Evolutionary conservation across 2,797 vertebrate genomes (phyloP).

Genomic region (Sphaeramia orbicularis): DNA sequence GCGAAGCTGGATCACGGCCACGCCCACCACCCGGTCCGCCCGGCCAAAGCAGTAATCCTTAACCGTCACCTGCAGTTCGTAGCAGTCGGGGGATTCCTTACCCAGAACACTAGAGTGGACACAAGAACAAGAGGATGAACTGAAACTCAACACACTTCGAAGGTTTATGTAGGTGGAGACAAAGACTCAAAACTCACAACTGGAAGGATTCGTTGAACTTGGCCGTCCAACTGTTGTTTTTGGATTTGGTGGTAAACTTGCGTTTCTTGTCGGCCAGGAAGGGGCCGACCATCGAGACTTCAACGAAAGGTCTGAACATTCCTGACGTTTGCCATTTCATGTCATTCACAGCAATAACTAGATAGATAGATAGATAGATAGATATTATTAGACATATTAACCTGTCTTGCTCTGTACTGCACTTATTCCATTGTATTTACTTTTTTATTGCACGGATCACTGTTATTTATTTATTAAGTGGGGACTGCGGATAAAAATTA

Average conservation of each 20-base stretch:
- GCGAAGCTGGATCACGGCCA: slow-evolving; percentile 92
- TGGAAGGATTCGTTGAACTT: slow-evolving; percentile 98
- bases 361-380: neutral
- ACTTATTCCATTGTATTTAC: too few species aligned
- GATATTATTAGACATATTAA: too few species aligned
- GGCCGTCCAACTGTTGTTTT: slow-evolving; percentile 97
- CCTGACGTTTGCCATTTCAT: slow-evolving; percentile 98
- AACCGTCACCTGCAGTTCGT: slow-evolving; percentile 94
- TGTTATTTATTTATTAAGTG: too few species aligned
- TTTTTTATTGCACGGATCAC: too few species aligned
- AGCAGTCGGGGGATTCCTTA: slow-evolving; percentile 91
- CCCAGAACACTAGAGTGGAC: slow-evolving; percentile 87
- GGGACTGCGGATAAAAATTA: too few species aligned
- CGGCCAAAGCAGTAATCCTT: slow-evolving; percentile 99
- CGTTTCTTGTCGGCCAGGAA: slow-evolving; percentile 95
- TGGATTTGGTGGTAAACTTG: slow-evolving; percentile 97
- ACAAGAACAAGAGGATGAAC: neutral
- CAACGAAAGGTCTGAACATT: slow-evolving; percentile 97
- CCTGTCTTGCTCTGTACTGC: too few species aligned
- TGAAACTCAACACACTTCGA: neutral
- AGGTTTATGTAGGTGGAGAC: neutral
- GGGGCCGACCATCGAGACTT: slow-evolving; percentile 94
- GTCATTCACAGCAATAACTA: slow-evolving; percentile 96
- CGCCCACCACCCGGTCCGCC: slow-evolving; percentile 92
- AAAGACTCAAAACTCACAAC: slow-evolving; percentile 88